These are phyloP conservation scores for Zaprionus ornatus DNA, from an alignment of 1,140 invertebrate species.

Conservation along the genomic window DNA sequence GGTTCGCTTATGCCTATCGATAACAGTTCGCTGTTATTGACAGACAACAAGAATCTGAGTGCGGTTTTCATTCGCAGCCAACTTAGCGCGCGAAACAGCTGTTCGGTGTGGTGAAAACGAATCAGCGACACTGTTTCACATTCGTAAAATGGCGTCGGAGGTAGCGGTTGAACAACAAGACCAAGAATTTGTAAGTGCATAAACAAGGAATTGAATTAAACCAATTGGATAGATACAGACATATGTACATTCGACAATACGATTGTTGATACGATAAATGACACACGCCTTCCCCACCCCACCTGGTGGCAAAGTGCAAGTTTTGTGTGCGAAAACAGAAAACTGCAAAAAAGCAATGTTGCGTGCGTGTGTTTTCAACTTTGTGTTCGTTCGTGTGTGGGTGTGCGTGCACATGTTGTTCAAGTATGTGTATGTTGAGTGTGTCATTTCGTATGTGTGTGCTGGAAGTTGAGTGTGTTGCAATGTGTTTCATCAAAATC, in stretches of 20 bases:
- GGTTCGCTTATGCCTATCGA: constrained; percentile 2
- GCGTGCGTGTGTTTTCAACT: constrained; percentile 48
- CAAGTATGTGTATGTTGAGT: constrained; percentile 20
- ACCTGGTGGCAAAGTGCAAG: constrained; percentile 18
- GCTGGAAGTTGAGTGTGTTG: constrained; percentile 29
- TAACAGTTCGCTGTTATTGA: constrained; percentile 8
- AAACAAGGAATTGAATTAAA: constrained; percentile 45
- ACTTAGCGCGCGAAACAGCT: constrained; percentile 44
- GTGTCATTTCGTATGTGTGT: constrained; percentile 15
- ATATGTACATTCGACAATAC: constrained; percentile 17
- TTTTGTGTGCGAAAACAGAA: background rate
- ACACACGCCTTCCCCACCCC: constrained; percentile 3
- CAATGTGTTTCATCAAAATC: constrained; percentile 47
- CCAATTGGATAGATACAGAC: constrained; percentile 40
- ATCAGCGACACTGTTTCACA: constrained; percentile 49
- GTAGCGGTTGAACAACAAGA: constrained; percentile 58
- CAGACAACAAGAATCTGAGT: constrained; percentile 27
- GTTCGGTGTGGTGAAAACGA: constrained; percentile 46
- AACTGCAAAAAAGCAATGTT: constrained; percentile 20
- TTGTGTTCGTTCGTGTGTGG: constrained; percentile 13
- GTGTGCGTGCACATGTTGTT: constrained; percentile 28
- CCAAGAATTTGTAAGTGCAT: constrained; percentile 54
- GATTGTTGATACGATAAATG: constrained; percentile 10
- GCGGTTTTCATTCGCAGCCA: constrained; percentile 27
- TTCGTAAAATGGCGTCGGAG: constrained; percentile 58